These are phyloP conservation scores for Gryllus longicercus DNA, from an alignment of 2,888 invertebrate genomes.

Conservation along the genomic window DNA sequence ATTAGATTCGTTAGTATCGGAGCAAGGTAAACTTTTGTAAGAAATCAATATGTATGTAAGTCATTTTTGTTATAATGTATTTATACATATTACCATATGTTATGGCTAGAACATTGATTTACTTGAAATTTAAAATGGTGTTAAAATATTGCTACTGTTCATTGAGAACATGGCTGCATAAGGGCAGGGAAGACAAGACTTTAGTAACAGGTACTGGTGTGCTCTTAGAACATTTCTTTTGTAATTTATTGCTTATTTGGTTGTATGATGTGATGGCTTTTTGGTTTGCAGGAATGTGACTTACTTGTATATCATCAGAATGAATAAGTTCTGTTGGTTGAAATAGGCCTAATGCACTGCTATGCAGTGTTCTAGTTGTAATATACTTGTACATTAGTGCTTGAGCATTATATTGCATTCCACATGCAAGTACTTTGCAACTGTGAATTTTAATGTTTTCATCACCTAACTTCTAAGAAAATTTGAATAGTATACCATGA, in stretches of 20 bases:
- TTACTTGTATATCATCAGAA: neutral
- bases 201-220: neutral
- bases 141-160: neutral
- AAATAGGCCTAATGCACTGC: slow-evolving; percentile 25
- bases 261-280: neutral
- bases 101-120: neutral
- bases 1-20: neutral
- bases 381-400: slow-evolving; percentile 20
- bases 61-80: slow-evolving; percentile 7
- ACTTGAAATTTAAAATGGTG: neutral
- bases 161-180: neutral
- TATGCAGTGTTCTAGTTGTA: slow-evolving; percentile 21
- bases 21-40: slow-evolving; percentile 4
- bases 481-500: neutral
- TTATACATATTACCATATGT: neutral
- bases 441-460: slow-evolving; percentile 2
- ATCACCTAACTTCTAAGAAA: neutral
- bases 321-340: slow-evolving; percentile 19
- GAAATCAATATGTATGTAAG: neutral
- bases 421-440: slow-evolving; percentile 22
- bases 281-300: slow-evolving; percentile 19
- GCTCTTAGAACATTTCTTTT: neutral
- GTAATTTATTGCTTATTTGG: neutral
- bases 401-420: slow-evolving; percentile 23
- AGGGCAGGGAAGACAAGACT: neutral